phyloP scores from a whole-genome alignment of 2,888 invertebrate species.

The Tricholauxania praeusta region DNA sequence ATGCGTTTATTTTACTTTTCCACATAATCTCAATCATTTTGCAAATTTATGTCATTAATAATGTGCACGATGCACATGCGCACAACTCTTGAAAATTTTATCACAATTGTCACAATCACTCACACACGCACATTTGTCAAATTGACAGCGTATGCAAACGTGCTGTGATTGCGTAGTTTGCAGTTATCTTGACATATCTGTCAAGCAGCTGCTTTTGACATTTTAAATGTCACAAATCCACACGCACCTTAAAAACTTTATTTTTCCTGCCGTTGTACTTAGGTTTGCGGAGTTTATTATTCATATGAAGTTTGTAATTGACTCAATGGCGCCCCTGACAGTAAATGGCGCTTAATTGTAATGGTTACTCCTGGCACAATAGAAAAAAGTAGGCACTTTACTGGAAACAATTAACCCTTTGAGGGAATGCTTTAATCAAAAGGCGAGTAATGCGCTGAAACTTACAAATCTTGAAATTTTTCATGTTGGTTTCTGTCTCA shows the following conservation, averaged over 20 bases:
- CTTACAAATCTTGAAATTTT: too few species aligned
- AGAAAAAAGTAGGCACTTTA: too few species aligned
- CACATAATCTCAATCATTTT: constrained; percentile 54
- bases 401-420: too few species aligned
- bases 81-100: constrained; percentile 23
- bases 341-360: too few species aligned
- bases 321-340: too few species aligned
- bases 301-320: too few species aligned
- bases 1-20: background rate
- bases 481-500: too few species aligned
- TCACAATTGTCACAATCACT: constrained; percentile 57
- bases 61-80: constrained; percentile 31
- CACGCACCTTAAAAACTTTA: constrained; percentile 52
- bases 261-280: too few species aligned
- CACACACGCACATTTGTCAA: constrained; percentile 58
- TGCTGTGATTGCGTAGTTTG: constrained; percentile 51
- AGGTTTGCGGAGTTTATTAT: too few species aligned
- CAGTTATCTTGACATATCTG: constrained; percentile 53
- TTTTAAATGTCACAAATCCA: constrained; percentile 53
- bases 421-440: too few species aligned
- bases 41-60: constrained; percentile 21
- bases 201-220: constrained; percentile 34
- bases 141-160: constrained; percentile 53
- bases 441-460: too few species aligned
- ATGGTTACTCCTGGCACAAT: too few species aligned